Percentiles rank a stretch among this genome's conserved stretches.
Evolutionary conservation across 2,797 vertebrate genomes (phyloP).

Genomic region (Danio jaintianensis): DNA sequence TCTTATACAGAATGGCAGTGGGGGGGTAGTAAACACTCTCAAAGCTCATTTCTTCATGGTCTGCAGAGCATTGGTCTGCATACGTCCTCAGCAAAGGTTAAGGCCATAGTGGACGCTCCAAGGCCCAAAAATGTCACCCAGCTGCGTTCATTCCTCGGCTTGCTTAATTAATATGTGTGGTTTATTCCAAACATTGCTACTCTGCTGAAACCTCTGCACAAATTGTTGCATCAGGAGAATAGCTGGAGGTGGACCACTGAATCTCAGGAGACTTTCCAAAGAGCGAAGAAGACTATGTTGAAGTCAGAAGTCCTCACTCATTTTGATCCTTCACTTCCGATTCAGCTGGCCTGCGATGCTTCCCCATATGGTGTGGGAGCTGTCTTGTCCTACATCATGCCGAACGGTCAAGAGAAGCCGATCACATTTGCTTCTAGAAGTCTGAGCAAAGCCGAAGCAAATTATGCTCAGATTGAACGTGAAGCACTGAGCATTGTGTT

Average conservation of each 20-base stretch:
- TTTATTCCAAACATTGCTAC: constrained; percentile 6
- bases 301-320: constrained; percentile 13
- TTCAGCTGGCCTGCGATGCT: too few relatives aligned
- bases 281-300: constrained; percentile 25
- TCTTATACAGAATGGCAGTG: too few relatives aligned
- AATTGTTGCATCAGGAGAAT: too few relatives aligned
- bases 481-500: constrained; percentile 12
- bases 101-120: constrained; percentile 18
- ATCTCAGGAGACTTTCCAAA: not conserved
- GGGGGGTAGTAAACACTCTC: too few relatives aligned
- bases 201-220: constrained; percentile 4
- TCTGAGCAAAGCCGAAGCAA: constrained; percentile 22
- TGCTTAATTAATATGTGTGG: constrained; percentile 24
- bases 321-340: not conserved
- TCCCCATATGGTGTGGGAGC: too few relatives aligned
- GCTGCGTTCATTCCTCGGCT: not conserved
- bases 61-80: too few relatives aligned
- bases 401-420: constrained; percentile 11
- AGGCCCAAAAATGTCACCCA: constrained; percentile 1
- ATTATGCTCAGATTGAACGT: constrained; percentile 27
- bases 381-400: constrained; percentile 4
- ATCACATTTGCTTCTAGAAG: constrained; percentile 13
- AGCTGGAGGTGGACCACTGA: too few relatives aligned
- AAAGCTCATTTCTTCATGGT: too few relatives aligned
- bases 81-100: not conserved